These are phyloP conservation scores for Xenopus tropicalis DNA, from an alignment of 2,113 vertebrate genomes.

Conservation along the genomic window DNA sequence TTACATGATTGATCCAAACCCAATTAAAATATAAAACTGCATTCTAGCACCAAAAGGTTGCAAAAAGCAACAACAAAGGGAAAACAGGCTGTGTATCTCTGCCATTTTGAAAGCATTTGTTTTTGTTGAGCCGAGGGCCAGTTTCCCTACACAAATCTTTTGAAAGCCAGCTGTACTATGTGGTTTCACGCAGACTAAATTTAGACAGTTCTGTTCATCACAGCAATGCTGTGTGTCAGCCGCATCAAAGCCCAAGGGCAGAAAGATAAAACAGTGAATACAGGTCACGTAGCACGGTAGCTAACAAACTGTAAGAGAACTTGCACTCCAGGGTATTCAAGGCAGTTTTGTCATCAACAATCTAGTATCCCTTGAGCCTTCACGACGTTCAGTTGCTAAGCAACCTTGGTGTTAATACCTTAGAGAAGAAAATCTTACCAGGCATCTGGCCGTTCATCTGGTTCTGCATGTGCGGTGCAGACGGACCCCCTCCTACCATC, in stretches of 20 bases:
- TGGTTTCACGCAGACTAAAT: conserved; percentile 76
- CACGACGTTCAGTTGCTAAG: conserved; percentile 83
- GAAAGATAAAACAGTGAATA: conserved; percentile 77
- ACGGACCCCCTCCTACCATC: conserved; percentile 88
- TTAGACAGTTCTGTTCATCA: conserved; percentile 77
- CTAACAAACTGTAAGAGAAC: conserved; percentile 77
- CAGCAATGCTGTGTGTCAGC: conserved; percentile 77
- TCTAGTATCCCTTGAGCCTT: conserved; percentile 77
- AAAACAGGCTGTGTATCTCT: background rate
- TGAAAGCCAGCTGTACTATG: conserved; percentile 66
- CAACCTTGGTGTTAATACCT: conserved; percentile 81
- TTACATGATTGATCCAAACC: too few species aligned
- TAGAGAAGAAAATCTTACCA: conserved; percentile 79
- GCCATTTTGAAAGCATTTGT: conserved; percentile 55
- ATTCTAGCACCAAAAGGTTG: too few species aligned
- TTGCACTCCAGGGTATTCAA: conserved; percentile 74
- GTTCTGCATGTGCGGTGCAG: conserved; percentile 94
- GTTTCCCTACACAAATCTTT: conserved; percentile 58
- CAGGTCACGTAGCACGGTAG: conserved; percentile 80
- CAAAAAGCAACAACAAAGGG: too few species aligned
- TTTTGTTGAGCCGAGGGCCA: conserved; percentile 57
- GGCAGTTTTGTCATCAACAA: conserved; percentile 83
- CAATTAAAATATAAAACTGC: too few species aligned
- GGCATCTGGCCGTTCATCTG: conserved; percentile 99
- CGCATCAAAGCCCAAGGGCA: conserved; percentile 76